phyloP scores from a whole-genome alignment of 2,888 invertebrate genomes.

The Chaitophorus viminalis region DNA sequence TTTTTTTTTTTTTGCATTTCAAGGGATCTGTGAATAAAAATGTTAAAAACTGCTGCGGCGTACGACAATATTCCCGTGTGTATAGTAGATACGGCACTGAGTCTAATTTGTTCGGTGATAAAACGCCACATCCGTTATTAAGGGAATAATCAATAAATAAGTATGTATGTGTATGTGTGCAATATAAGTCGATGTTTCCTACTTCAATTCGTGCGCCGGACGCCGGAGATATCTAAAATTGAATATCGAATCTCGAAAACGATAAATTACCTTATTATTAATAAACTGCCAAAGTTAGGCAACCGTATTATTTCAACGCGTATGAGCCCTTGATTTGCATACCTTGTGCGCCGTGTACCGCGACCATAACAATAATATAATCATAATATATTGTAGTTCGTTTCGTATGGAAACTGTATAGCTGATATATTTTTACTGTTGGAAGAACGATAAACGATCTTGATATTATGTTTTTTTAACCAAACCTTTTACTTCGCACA shows the following conservation, averaged over 20 bases:
- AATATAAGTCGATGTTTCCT: background rate
- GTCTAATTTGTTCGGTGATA: background rate
- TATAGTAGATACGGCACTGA: background rate
- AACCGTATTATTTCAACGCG: background rate
- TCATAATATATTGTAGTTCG: background rate
- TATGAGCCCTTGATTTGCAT: constrained; percentile 11
- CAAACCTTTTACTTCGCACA: background rate
- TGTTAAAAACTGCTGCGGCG: too few species aligned
- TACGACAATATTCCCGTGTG: too few species aligned
- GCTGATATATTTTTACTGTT: too few species aligned
- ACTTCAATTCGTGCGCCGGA: constrained; percentile 1
- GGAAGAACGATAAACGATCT: too few species aligned
- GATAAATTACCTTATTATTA: constrained; percentile 14
- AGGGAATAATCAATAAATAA: constrained; percentile 1
- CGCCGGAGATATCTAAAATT: background rate
- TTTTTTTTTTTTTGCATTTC: too few species aligned
- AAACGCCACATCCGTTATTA: background rate
- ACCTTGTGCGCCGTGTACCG: constrained; percentile 2
- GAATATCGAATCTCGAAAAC: constrained; percentile 20
- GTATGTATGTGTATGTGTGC: background rate
- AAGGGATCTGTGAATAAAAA: too few species aligned
- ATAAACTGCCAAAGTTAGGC: background rate
- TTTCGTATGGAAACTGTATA: background rate
- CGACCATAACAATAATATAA: too few species aligned
- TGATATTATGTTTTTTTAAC: background rate